Base-by-base conservation (phyloP, 2,113 vertebrate genomes). In the Chrysochloris asiatica region DNA sequence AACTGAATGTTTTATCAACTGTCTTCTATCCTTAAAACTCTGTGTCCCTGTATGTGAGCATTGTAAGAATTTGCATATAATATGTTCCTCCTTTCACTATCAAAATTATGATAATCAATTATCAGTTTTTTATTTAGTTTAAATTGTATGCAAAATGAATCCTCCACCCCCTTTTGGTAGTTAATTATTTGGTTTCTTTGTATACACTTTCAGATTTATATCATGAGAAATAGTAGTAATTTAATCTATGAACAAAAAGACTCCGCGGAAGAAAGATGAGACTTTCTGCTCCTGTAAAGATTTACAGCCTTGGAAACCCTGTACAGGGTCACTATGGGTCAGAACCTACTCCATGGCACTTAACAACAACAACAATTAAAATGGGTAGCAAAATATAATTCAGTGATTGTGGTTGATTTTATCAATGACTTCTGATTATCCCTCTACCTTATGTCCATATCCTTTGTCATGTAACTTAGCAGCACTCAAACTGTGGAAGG, bases 61-160 rank as follows among this genome's bases (percentile, higher is more conserved):
- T 33, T 87, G 33, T 2, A 36, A 47, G 24, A 65, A 13, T 71
- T 54, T 92, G 47, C 87, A 56, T 56, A 65, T 56, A 83, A 48
- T 54, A 28, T 24, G 2, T 67, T 77, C n/a, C 47, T 91, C 92
- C 22, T 88, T 89, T 84, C 9, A 10, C 22, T 77, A 92, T 54
- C 59, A 43, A 90, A 93, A 43, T 73, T 45, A 61, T 17, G 19
- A 82, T 38, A 78, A 8, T 16, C 45, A 72, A 0, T 81, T 77
- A 83, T 50, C 52, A 95, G 7, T 2, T 78, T 89, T 94, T 83
- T 43, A 85, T 90, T 30, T 93, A 26, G 13, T 76, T 77, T 79
- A 78, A 59, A 14, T 54, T 85, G 7, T 2, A 0, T 88, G 59
- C 9, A 61, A 73, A 94, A 65, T 30, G 36, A 0, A 45, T 16